Evolutionary conservation across 2,797 vertebrate species (phyloP).

Genomic region (Gambelia wislizenii): DNA sequence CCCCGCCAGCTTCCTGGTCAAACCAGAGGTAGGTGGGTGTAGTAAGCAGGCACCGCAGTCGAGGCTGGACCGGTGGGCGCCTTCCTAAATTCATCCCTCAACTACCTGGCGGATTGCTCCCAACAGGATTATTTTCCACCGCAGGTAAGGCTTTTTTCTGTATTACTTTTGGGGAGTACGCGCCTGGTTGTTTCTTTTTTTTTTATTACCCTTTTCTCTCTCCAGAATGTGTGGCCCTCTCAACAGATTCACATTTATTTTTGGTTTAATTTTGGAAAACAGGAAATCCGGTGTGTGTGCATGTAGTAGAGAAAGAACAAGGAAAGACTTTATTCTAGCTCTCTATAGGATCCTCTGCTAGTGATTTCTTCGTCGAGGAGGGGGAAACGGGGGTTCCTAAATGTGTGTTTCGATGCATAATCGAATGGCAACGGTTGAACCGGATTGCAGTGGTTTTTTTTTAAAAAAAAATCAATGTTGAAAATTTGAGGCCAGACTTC

Average conservation of each 20-base stretch:
- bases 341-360: no score
- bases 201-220: neutral
- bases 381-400: rapidly evolving
- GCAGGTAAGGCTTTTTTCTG: slow-evolving; percentile 56
- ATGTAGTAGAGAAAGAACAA: no score
- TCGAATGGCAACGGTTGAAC: neutral
- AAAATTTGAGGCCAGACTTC: neutral
- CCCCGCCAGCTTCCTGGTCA: neutral
- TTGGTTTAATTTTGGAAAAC: no score
- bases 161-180: neutral
- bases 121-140: neutral
- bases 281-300: no score
- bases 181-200: no score
- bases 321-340: no score
- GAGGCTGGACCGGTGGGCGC: no score
- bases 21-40: no score
- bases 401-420: neutral
- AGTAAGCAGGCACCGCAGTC: no score
- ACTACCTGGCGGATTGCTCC: neutral
- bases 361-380: no score
- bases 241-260: no score
- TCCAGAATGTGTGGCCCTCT: neutral
- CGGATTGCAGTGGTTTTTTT: neutral
- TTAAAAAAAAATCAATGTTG: no score
- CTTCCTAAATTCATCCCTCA: neutral